Conservation (phyloP, 2,888 invertebrate species). For the Opisthograptis luteolata region DNA sequence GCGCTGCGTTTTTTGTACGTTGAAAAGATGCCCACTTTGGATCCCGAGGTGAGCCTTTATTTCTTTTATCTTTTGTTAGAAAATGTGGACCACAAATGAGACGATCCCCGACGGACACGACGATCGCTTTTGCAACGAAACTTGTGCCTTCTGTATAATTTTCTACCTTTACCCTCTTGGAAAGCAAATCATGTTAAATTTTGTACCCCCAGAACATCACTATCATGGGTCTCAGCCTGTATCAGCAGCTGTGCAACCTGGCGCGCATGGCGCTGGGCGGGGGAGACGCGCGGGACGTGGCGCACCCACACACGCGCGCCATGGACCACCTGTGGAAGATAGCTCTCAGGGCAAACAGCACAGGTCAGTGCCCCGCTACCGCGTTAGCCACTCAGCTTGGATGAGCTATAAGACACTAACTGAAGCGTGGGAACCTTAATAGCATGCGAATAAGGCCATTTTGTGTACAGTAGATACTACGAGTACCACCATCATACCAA, state of each 20-base stretch:
- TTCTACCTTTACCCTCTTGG: not conserved
- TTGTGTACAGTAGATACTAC: no score
- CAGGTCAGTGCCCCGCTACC: conserved; percentile 73
- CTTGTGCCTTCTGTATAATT: not conserved
- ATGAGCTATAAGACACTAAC: no score
- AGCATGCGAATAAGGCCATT: no score
- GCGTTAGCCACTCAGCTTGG: no score
- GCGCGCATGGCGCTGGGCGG: conserved; percentile 92
- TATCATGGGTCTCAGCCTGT: conserved; percentile 95
- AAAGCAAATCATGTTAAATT: not conserved
- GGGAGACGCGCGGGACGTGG: conserved; percentile 81
- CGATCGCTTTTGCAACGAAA: no score
- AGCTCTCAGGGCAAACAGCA: conserved; percentile 94
- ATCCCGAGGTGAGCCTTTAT: conserved; percentile 88
- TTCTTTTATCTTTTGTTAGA: no score
- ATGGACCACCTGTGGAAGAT: conserved; percentile 98
- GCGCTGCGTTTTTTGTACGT: conserved; percentile 94
- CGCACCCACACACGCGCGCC: conserved; percentile 87
- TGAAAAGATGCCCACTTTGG: conserved; percentile 94
- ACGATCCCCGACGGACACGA: no score
- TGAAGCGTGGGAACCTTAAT: no score
- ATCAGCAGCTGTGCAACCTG: conserved; percentile 95
- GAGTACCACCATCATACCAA: no score
- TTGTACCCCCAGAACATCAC: conserved; percentile 86
- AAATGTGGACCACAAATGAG: no score